These are phyloP conservation scores for Saxidomus purpurata DNA, from an alignment of 1,140 invertebrate species.

Conservation along the genomic window DNA sequence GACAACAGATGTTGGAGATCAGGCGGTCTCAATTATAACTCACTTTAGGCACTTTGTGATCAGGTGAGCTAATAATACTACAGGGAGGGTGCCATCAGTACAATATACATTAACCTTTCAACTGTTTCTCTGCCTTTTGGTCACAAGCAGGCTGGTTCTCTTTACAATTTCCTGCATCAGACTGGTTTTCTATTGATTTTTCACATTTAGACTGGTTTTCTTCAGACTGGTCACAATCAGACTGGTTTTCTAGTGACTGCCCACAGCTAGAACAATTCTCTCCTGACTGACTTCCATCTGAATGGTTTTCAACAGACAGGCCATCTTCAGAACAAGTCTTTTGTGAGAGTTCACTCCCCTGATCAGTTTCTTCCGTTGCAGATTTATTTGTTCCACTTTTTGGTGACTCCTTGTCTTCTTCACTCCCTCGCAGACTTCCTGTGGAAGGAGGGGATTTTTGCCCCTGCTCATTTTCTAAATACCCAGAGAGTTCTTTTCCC, in stretches of 20 bases:
- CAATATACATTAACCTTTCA: conserved; percentile 5
- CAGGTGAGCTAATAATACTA: too few relatives aligned
- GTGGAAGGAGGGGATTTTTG: background rate
- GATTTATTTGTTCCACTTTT: background rate
- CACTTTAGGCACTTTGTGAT: too few relatives aligned
- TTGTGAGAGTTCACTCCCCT: conserved; percentile 58
- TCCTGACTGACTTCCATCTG: background rate
- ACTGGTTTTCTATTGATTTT: background rate
- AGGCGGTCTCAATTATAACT: too few relatives aligned
- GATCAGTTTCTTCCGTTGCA: background rate
- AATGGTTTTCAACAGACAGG: background rate
- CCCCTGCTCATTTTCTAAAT: background rate
- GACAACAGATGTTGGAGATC: too few relatives aligned
- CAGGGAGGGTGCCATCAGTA: conserved; percentile 2
- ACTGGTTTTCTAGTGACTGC: conserved; percentile 4
- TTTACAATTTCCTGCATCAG: background rate
- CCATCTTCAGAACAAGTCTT: conserved; percentile 36
- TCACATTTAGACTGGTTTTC: conserved; percentile 6
- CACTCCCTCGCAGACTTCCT: background rate
- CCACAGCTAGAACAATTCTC: background rate
- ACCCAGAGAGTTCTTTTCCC: background rate
- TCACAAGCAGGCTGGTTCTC: background rate
- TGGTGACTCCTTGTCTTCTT: background rate
- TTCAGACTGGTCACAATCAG: background rate
- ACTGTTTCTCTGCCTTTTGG: background rate